A percentile compares a stretch with the other conserved stretches of the same genome.
These are phyloP conservation scores for Liopterus haemorrhoidalis DNA, from an alignment of 2,888 invertebrate genomes.

Conservation along the genomic window DNA sequence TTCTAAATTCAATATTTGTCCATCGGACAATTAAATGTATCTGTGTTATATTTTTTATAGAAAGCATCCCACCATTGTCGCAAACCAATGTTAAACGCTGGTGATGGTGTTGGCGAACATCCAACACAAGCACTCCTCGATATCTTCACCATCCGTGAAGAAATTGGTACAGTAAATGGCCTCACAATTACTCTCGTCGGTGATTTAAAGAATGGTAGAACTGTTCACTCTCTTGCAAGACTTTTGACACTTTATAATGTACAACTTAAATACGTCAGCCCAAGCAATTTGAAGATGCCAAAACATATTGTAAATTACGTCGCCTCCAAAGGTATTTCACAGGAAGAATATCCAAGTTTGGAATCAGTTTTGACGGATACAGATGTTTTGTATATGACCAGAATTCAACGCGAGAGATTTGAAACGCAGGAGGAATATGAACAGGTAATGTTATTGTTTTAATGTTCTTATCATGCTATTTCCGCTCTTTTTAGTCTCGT, in stretches of 20 bases:
- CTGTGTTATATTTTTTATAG: constrained; percentile 46
- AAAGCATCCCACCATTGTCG: constrained; percentile 74
- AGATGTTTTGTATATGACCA: constrained; percentile 97
- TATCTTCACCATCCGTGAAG: constrained; percentile 96
- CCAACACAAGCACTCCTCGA: constrained; percentile 97
- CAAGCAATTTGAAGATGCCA: constrained; percentile 85
- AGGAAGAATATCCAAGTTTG: constrained; percentile 65
- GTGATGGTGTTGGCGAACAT: constrained; percentile 95
- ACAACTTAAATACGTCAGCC: constrained; percentile 86
- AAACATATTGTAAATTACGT: constrained; percentile 75
- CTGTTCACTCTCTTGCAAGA: constrained; percentile 94
- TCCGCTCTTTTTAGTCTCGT: background rate
- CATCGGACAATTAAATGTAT: background rate
- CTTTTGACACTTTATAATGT: constrained; percentile 92
- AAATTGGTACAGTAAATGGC: constrained; percentile 97
- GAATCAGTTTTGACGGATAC: constrained; percentile 87
- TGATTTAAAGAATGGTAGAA: constrained; percentile 94
- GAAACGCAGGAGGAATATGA: constrained; percentile 76
- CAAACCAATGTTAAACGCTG: constrained; percentile 95
- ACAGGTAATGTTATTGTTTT: too few species aligned
- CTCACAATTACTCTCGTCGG: constrained; percentile 97
- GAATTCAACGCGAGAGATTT: constrained; percentile 94
- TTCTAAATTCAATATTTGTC: too few species aligned
- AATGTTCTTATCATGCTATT: too few species aligned
- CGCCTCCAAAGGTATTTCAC: constrained; percentile 68